Base-by-base conservation (phyloP, 2,888 invertebrate genomes). In the Morinoia aosen region DNA sequence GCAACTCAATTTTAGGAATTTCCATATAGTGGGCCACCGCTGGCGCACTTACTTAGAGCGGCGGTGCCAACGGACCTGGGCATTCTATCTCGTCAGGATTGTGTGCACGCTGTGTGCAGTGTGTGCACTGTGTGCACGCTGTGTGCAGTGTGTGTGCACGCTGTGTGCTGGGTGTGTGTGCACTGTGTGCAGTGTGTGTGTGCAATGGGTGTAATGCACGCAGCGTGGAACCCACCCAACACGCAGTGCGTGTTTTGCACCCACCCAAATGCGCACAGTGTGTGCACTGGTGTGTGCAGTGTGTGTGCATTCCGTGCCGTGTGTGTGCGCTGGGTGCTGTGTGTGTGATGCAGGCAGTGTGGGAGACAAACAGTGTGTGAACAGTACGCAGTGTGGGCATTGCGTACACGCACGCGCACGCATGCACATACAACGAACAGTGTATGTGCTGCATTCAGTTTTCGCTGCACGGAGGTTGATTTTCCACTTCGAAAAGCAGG, bases 1-100 rank as follows among this genome's bases (percentile, higher is more conserved):
- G 57, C 57, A 93, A 93, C 93, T 48, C 93, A 93, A 93, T 93
- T 93, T 93, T 16, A 33, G 58, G 58, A 93, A 93, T 93, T 93
- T 93, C 93, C 93, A 93, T 48, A 48, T 93, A 93, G 93, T 33
- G n/a, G 57, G 16, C 57, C 19, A 11, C 39, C 19, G 11, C 25
- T 16, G 12, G 93, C 40, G 12, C 90, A 76, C 76, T 76, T 33
- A 76, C 25, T 10, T 10, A 76, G 76, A 1, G 76, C 76, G 25
- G 76, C 39, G 10, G 76, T 33, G 76, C 25, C 76, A 25, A 25
- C 76, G 25, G 76, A 2, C 76, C 33, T 76, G 76, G 25, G 76
- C 25, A 10, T 16, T 16, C 25, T 0, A 33, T 76, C 25, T 33
- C 25, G 76, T 3, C 76, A 8, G 10, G 76, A 76, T 33, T 76